phyloP scores from a whole-genome alignment of 2,888 invertebrate species.

The Strigamia crassipes region DNA sequence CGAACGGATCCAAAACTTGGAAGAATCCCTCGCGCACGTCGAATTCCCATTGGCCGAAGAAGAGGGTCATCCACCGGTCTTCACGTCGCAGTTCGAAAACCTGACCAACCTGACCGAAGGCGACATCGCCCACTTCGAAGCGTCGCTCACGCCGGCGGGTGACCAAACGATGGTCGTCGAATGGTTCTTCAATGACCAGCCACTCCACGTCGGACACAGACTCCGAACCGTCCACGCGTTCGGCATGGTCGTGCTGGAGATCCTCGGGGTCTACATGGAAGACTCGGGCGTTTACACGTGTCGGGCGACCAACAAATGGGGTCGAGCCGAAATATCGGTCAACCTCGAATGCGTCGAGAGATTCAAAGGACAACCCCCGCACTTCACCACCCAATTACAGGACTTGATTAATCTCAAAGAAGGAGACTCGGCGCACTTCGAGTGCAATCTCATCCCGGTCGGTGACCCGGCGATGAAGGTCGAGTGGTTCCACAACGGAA shows the following conservation, averaged over 20 bases:
- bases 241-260: conserved; percentile 95
- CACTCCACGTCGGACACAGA: conserved; percentile 71
- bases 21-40: conserved; percentile 70
- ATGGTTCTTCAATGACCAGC: conserved; percentile 93
- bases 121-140: conserved; percentile 97
- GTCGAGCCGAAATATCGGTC: conserved; percentile 82
- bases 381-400: conserved; percentile 81
- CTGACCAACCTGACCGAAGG: conserved; percentile 86
- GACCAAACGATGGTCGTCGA: conserved; percentile 93
- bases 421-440: conserved; percentile 92
- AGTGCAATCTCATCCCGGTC: conserved; percentile 90
- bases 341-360: conserved; percentile 79
- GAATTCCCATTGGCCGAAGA: conserved; percentile 69
- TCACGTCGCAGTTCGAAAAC: conserved; percentile 81
- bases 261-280: conserved; percentile 88
- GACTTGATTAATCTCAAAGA: conserved; percentile 83
- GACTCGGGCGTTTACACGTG: conserved; percentile 91
- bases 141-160: conserved; percentile 89
- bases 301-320: conserved; percentile 86
- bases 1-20: conserved; percentile 86
- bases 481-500: conserved; percentile 96
- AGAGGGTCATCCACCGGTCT: conserved; percentile 82
- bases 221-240: conserved; percentile 94
- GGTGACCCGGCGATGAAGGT: conserved; percentile 92
- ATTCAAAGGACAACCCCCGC: conserved; percentile 82